Base-by-base conservation (phyloP, 2,797 vertebrate genomes). In the Manis javanica region DNA sequence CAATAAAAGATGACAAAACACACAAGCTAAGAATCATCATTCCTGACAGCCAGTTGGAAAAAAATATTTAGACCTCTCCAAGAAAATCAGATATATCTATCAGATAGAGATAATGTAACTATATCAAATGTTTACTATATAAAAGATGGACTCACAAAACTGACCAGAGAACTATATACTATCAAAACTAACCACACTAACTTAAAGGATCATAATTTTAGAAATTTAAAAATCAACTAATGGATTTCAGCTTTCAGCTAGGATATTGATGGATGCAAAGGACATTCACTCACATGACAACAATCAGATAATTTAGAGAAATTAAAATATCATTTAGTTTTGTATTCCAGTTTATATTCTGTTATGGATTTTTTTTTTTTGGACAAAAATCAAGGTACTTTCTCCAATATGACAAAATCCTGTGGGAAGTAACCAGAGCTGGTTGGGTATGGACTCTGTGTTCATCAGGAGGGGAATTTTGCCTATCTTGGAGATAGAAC, bases 1-100 rank as follows among this genome's bases (percentile, higher is more conserved):
- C 46, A 87, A 61, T 88, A 34, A 91, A 77, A 75, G 29, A 90
- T 26, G n/a, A 26, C 57, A 77, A 90, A 94, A 78, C n/a, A 69
- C 6, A 74, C 4, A 31, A 55, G 14, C 37, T 68, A 74, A 83
- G 4, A 87, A 74, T 59, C 16, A 71, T 8, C 42, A 34, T 26
- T 49, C 83, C 9, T 29, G 1, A 74, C 9, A 71, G n/a, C 37
- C 26, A 69, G 1, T n/a, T 51, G 37, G 63, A 8, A 39, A 42
- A 18, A 26, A 26, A 19, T 37, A 26, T 39, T 42, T 81, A 34
- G 18, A 69, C 2, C 7, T 69, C 16, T 5, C 10, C 5, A 34
- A 61, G 37, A 75, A 71, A 81, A 74, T 21, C 24, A 93, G 14
- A 24, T 77, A 69, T 34, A 61, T 53, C 49, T 55, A 81, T 57